phyloP scores from a whole-genome alignment of 2,113 vertebrate species.

The Brachionichthys hirsutus region DNA sequence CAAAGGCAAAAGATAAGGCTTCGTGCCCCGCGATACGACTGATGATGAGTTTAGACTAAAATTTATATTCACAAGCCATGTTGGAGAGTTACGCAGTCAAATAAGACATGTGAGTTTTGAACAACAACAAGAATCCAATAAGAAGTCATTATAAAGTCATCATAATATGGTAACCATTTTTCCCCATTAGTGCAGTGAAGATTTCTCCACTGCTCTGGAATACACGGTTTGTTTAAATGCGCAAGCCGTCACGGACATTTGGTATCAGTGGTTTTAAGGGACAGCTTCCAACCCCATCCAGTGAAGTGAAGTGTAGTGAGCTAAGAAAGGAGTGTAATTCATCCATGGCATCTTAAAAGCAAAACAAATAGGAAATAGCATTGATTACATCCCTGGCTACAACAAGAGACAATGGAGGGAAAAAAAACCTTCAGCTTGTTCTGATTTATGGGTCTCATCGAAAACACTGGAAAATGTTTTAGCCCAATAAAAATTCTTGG shows the following conservation, averaged over 20 bases:
- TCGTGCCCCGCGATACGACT: conserved; percentile 17
- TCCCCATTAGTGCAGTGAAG: neutral
- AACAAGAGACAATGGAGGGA: conserved; percentile 1
- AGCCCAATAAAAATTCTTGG: conserved; percentile 28
- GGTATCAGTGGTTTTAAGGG: no score
- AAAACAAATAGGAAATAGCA: conserved; percentile 16
- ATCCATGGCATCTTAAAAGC: conserved; percentile 2
- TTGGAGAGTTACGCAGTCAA: no score
- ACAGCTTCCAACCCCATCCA: no score
- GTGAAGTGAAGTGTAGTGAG: neutral
- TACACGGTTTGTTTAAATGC: neutral
- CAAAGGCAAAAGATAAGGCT: conserved; percentile 18
- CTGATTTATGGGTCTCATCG: conserved; percentile 31
- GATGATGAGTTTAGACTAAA: conserved; percentile 23
- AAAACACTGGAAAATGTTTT: conserved; percentile 40
- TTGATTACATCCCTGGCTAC: conserved; percentile 7
- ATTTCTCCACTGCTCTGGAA: neutral
- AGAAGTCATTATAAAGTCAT: no score
- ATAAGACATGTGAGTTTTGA: no score
- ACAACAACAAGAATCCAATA: no score
- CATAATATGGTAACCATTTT: neutral
- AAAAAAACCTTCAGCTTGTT: conserved; percentile 21
- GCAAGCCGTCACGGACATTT: neutral
- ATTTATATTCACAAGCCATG: neutral
- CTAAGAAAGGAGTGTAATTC: neutral